A percentile compares a stretch with the other conserved stretches of the same genome.
These are phyloP conservation scores for Smutsia gigantea DNA, from an alignment of 2,797 vertebrate genomes.

Conservation along the genomic window DNA sequence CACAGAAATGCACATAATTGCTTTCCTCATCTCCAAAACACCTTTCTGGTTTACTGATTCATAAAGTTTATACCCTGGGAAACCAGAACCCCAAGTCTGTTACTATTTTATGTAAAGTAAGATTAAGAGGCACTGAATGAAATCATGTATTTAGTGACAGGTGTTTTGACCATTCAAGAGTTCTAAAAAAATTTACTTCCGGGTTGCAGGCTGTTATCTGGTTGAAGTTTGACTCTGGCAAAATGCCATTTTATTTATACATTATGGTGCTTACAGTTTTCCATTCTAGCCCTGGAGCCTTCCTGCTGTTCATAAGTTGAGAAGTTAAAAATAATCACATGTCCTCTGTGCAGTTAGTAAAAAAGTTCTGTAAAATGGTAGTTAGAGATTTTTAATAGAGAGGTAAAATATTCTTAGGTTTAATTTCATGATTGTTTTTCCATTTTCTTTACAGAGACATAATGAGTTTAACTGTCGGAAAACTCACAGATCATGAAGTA, in stretches of 20 bases:
- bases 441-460: conserved; percentile 74
- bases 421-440: conserved; percentile 9
- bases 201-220: neutral
- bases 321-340: neutral
- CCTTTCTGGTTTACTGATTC: conserved; percentile 45
- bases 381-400: conserved; percentile 44
- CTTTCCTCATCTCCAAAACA: conserved; percentile 35
- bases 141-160: conserved; percentile 37
- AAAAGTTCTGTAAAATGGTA: conserved; percentile 30
- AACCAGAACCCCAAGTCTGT: conserved; percentile 26
- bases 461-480: conserved; percentile 81
- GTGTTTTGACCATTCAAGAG: conserved; percentile 16
- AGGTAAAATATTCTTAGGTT: conserved; percentile 38
- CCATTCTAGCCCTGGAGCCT: neutral
- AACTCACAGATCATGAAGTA: conserved; percentile 92
- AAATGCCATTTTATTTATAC: conserved; percentile 58
- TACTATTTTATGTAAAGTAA: conserved; percentile 51
- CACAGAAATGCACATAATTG: neutral
- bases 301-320: neutral
- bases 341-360: neutral
- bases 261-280: conserved; percentile 32
- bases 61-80: conserved; percentile 4
- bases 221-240: neutral
- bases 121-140: conserved; percentile 33
- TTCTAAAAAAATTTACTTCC: conserved; percentile 32